These are phyloP conservation scores for Passer montanus DNA, from an alignment of 2,113 vertebrate genomes.

Conservation along the genomic window DNA sequence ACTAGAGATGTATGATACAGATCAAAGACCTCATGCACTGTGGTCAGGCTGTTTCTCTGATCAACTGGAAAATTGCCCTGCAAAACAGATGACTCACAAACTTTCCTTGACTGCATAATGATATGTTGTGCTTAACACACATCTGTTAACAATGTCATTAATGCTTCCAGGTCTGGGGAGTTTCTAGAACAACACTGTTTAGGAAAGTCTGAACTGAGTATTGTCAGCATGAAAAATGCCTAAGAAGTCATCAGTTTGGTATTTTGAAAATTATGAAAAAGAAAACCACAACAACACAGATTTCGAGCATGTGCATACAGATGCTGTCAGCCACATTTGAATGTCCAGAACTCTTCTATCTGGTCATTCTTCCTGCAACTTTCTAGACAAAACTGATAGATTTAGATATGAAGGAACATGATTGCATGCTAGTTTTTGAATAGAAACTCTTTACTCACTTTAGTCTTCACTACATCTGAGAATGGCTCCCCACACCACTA, in stretches of 20 bases:
- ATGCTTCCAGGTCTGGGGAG: not conserved
- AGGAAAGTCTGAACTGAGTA: not conserved
- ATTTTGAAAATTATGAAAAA: not conserved
- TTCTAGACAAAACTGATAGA: not conserved
- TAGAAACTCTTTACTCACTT: not conserved
- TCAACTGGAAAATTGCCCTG: not conserved
- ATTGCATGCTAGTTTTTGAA: not conserved
- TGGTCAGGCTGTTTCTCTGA: not conserved
- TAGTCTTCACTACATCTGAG: not conserved
- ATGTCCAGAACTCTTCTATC: not conserved
- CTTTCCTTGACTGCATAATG: slow-evolving; percentile 2
- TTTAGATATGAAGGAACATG: not conserved
- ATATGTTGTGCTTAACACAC: not conserved
- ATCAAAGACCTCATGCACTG: not conserved
- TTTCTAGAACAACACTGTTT: not conserved
- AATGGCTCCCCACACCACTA: not conserved
- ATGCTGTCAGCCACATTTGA: not conserved
- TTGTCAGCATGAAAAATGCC: not conserved
- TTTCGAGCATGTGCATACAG: not conserved
- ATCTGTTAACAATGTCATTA: not conserved
- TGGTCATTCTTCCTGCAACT: not conserved
- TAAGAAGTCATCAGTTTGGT: not conserved
- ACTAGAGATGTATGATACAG: not conserved
- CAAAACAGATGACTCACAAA: slow-evolving; percentile 19
- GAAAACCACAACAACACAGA: not conserved